These are phyloP conservation scores for Harpagoxenus sublaevis DNA, from an alignment of 2,888 invertebrate genomes.

Conservation along the genomic window DNA sequence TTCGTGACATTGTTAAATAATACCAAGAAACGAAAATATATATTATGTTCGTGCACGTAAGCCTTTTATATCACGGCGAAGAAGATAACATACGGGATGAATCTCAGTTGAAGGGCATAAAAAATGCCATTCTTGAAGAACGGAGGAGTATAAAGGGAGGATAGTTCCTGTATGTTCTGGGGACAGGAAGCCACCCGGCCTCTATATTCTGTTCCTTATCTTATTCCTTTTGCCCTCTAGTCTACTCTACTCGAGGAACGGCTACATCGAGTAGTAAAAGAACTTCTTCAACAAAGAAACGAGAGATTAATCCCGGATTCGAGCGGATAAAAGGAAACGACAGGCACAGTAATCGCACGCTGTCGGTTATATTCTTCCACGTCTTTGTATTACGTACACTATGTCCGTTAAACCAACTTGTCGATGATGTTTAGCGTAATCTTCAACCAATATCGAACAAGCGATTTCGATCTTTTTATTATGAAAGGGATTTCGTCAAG, in stretches of 20 bases:
- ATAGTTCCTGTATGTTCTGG: conserved; percentile 50
- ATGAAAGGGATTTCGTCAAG: conserved; percentile 1
- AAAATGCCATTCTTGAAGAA: conserved; percentile 55
- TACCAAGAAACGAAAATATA: conserved; percentile 1
- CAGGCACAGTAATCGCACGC: conserved; percentile 65
- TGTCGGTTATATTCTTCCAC: conserved; percentile 48
- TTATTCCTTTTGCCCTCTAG: conserved; percentile 16
- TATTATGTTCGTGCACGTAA: not conserved
- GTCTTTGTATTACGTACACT: conserved; percentile 13
- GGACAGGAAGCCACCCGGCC: conserved; percentile 61
- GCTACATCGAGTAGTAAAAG: conserved; percentile 51
- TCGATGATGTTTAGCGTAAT: conserved; percentile 45
- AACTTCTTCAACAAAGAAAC: conserved; percentile 64
- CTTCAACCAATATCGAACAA: conserved; percentile 52
- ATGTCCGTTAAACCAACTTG: conserved; percentile 24
- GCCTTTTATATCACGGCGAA: conserved; percentile 10
- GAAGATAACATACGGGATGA: conserved; percentile 29
- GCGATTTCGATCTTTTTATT: not conserved
- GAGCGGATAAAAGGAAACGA: conserved; percentile 61
- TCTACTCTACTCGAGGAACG: conserved; percentile 39
- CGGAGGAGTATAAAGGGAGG: conserved; percentile 69
- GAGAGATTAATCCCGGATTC: conserved; percentile 73
- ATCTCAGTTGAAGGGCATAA: conserved; percentile 20
- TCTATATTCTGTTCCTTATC: conserved; percentile 54
- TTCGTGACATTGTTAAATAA: conserved; percentile 31